Percentiles rank a stretch among this genome's conserved stretches.
These are phyloP conservation scores for Coremacera marginata DNA, from an alignment of 2,888 invertebrate genomes.

Conservation along the genomic window DNA sequence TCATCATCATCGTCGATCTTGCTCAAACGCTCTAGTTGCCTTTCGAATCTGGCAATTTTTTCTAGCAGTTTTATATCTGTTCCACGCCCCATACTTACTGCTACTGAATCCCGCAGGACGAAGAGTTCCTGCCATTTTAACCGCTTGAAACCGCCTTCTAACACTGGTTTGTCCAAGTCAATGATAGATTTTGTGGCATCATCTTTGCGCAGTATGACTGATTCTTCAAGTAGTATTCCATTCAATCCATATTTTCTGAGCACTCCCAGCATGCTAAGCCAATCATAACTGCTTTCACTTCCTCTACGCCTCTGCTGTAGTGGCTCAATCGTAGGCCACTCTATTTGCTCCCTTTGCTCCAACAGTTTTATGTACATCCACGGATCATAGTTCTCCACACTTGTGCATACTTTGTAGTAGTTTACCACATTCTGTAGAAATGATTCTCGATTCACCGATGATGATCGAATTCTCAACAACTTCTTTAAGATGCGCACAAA, in stretches of 20 bases:
- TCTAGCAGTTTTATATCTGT: not conserved
- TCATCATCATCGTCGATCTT: conserved; percentile 43
- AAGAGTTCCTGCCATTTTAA: conserved; percentile 31
- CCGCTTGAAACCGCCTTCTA: conserved; percentile 43
- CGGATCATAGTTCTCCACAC: conserved; percentile 34
- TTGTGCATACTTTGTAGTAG: conserved; percentile 46
- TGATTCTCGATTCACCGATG: not conserved
- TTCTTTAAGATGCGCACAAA: conserved; percentile 37
- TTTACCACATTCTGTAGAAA: conserved; percentile 37
- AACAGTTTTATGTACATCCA: conserved; percentile 44
- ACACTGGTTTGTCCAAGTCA: conserved; percentile 48
- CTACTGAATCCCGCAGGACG: conserved; percentile 41
- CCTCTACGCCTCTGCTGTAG: not conserved
- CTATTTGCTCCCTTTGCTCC: conserved; percentile 38
- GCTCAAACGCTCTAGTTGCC: conserved; percentile 35
- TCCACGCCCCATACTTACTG: not conserved
- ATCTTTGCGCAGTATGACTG: conserved; percentile 38
- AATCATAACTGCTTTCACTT: conserved; percentile 35
- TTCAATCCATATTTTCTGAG: conserved; percentile 50
- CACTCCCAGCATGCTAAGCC: conserved; percentile 48
- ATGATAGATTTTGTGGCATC: conserved; percentile 37
- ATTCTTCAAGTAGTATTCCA: conserved; percentile 48
- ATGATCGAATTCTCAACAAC: conserved; percentile 11
- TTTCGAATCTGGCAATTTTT: conserved; percentile 44
- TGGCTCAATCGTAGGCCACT: conserved; percentile 42